These are phyloP conservation scores for Sciaenops ocellatus DNA, from an alignment of 2,797 vertebrate genomes.

Conservation along the genomic window DNA sequence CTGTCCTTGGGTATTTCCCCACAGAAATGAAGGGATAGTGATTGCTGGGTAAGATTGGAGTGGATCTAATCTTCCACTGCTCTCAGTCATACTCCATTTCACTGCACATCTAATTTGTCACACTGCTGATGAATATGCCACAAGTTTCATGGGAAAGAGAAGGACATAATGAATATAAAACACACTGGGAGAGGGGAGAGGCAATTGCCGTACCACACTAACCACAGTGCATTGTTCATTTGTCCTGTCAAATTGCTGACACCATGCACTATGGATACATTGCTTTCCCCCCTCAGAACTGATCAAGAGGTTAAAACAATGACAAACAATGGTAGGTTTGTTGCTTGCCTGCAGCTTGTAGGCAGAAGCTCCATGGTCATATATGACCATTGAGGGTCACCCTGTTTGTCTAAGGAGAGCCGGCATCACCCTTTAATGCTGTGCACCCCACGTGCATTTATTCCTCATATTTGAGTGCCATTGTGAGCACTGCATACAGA, in stretches of 20 bases:
- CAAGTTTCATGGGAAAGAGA: constrained; percentile 82
- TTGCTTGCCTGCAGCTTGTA: constrained; percentile 53
- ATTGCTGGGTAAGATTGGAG: constrained; percentile 82
- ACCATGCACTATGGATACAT: constrained; percentile 63
- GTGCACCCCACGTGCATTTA: constrained; percentile 4
- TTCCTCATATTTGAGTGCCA: constrained; percentile 13
- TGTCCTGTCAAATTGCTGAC: constrained; percentile 74
- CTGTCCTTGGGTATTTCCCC: constrained; percentile 82
- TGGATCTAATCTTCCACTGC: constrained; percentile 82
- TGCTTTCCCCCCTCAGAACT: constrained; percentile 60
- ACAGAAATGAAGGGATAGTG: constrained; percentile 83
- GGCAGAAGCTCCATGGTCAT: constrained; percentile 33
- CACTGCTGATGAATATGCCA: constrained; percentile 84
- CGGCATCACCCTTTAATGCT: not conserved
- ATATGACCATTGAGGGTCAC: constrained; percentile 36
- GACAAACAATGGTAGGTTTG: constrained; percentile 60
- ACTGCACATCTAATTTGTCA: constrained; percentile 87
- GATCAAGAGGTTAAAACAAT: constrained; percentile 68
- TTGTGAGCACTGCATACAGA: constrained; percentile 33
- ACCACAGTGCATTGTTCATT: constrained; percentile 78
- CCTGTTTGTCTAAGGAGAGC: constrained; percentile 23
- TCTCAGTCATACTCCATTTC: constrained; percentile 84
- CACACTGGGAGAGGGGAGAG: constrained; percentile 73
- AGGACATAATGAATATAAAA: constrained; percentile 82
- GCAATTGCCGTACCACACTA: constrained; percentile 65